Evolutionary conservation across 2,888 invertebrate species (phyloP).

Genomic region (Watsonalla binaria): DNA sequence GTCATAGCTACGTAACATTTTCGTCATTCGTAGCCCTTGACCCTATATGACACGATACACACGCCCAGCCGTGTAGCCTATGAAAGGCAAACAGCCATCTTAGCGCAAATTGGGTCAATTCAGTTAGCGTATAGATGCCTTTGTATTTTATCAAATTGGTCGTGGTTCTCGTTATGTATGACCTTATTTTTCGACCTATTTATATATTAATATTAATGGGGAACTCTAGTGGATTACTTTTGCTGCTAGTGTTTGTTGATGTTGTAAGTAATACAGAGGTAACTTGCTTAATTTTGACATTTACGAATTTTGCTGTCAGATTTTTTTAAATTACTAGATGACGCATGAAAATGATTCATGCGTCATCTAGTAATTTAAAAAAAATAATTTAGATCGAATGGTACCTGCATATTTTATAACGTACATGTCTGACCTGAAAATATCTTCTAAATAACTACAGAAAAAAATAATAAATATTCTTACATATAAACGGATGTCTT

Average conservation of each 20-base stretch:
- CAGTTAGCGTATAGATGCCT: conserved; percentile 19
- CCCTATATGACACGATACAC: background rate
- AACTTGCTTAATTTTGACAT: background rate
- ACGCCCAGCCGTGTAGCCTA: conserved; percentile 8
- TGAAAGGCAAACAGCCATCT: conserved; percentile 26
- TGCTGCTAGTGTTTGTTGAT: background rate
- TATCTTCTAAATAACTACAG: no score
- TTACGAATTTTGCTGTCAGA: background rate
- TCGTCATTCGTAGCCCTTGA: background rate
- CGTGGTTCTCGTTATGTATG: background rate
- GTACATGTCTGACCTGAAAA: no score
- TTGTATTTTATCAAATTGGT: conserved; percentile 5
- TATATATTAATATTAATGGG: background rate
- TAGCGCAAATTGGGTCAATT: conserved; percentile 24
- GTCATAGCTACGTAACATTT: background rate
- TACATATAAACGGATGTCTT: no score
- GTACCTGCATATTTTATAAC: no score
- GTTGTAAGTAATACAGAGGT: background rate
- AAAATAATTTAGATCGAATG: no score
- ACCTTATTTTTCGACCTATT: background rate
- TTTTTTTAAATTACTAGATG: background rate
- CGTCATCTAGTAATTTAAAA: no score
- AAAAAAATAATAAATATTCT: no score
- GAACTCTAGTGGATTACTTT: background rate
- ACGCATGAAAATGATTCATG: no score